These are phyloP conservation scores for Pimephales promelas DNA, from an alignment of 2,113 vertebrate species.

Conservation along the genomic window DNA sequence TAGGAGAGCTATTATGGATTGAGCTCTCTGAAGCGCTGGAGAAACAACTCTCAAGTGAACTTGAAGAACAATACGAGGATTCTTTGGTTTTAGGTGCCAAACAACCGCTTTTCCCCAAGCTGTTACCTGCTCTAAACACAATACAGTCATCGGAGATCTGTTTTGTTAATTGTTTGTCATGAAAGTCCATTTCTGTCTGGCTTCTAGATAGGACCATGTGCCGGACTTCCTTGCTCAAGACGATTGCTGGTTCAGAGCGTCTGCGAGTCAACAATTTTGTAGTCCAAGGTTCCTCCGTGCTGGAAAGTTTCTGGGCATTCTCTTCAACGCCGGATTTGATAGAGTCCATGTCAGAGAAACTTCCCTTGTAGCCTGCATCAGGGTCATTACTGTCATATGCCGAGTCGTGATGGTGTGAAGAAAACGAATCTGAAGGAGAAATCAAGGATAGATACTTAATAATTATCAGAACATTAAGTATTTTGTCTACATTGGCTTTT, in stretches of 20 bases:
- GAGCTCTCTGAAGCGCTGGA: slow-evolving; percentile 71
- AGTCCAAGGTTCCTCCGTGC: slow-evolving; percentile 22
- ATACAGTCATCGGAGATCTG: slow-evolving; percentile 67
- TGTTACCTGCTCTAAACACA: slow-evolving; percentile 10
- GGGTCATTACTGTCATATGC: slow-evolving; percentile 83
- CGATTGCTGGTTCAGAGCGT: slow-evolving; percentile 78
- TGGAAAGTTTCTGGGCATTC: slow-evolving; percentile 21
- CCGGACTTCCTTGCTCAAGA: slow-evolving; percentile 54
- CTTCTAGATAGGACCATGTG: slow-evolving; percentile 75
- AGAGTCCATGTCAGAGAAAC: slow-evolving; percentile 25
- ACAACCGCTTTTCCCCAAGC: slow-evolving; percentile 19
- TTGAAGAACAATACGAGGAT: slow-evolving; percentile 64
- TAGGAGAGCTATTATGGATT: slow-evolving; percentile 72
- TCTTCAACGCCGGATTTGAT: slow-evolving; percentile 40
- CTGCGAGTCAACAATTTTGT: slow-evolving; percentile 71
- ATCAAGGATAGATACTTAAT: slow-evolving; percentile 37
- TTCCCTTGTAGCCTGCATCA: slow-evolving; percentile 65
- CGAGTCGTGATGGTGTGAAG: slow-evolving; percentile 79
- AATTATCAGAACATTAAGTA: background rate
- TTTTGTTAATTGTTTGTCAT: slow-evolving; percentile 60
- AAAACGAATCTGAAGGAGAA: slow-evolving; percentile 70
- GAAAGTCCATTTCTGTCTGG: slow-evolving; percentile 66
- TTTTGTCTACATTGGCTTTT: background rate
- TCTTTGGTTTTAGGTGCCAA: slow-evolving; percentile 23
- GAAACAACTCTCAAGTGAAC: slow-evolving; percentile 72